Base-by-base conservation (phyloP, 2,888 invertebrate species). In the Drosophila nr. perissopoda region DNA sequence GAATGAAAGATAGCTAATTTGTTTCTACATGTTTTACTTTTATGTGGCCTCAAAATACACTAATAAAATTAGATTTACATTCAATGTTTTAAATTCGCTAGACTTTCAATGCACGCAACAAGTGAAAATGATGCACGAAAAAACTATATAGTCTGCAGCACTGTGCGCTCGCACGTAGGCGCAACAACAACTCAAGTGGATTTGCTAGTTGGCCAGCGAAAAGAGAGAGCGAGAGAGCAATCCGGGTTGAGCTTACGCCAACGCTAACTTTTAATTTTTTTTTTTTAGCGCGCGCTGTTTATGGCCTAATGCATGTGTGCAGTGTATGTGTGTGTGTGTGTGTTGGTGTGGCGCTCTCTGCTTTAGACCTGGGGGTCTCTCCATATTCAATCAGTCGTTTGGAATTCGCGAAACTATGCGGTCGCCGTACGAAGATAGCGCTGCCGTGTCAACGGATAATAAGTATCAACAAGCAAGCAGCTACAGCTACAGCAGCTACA, bases 341-440 rank as follows among this genome's bases (percentile, higher is more conserved):
- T 57, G 40, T 33, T 58, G 42, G 38, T 60, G 60, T 34, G 49
- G 42, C 63, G 63, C 73, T 76, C 68, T 66, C 59, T 70, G 80
- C 40, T 51, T 59, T 70, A 62, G 53, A 67, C 66, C 70, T 76
- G 70, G 70, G 74, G 63, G 65, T 62, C 71, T 70, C 74, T 66
- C 67, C 64, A 69, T 68, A 65, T 74, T 75, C 77, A 87, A 86
- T 88, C 93, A 93, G 93, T 93, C 93, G 86, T 91, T 89, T 86
- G 89, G 88, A 87, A 92, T 92, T 92, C 92, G 92, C 93, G 92
- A 91, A 88, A 90, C 91, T 88, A 92, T 92, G 90, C 92, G 93
- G 93, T 92, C 93, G 85, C 91, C 91, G 81, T 91, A 90, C 80
- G 92, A 91, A 81, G 91, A 91, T 77, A 90, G 87, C 72, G 87